Conservation (phyloP, 2,113 vertebrate genomes). For the Hipposideros armiger region DNA sequence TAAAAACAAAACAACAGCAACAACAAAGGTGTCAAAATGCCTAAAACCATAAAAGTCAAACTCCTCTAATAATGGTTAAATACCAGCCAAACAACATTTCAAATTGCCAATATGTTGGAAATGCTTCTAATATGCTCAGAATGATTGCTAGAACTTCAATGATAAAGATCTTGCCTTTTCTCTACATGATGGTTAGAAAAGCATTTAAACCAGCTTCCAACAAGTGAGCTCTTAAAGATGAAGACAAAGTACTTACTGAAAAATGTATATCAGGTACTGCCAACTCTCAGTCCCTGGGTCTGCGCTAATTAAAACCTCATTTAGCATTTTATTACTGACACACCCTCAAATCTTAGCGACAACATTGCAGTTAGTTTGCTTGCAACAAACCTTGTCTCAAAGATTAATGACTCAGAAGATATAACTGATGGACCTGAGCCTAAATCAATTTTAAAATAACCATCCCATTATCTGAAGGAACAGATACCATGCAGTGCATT, state of each 20-base stretch:
- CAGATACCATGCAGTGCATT: not conserved
- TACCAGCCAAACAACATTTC: not conserved
- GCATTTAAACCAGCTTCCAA: constrained; percentile 1
- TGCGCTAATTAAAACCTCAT: constrained; percentile 52
- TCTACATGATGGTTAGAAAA: constrained; percentile 11
- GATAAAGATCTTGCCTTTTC: not conserved
- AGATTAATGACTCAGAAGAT: constrained; percentile 69
- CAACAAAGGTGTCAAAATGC: not conserved
- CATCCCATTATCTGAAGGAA: constrained; percentile 62
- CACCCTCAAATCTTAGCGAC: constrained; percentile 23
- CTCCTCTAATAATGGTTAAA: not conserved
- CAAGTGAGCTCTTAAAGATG: constrained; percentile 49
- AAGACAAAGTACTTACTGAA: constrained; percentile 22
- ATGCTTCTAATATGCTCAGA: not conserved
- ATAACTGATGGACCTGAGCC: not conserved
- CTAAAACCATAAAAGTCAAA: not conserved
- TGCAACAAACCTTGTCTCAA: constrained; percentile 44
- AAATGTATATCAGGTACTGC: not conserved
- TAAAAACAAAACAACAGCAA: not conserved
- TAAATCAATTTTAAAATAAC: constrained; percentile 62
- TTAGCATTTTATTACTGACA: constrained; percentile 62
- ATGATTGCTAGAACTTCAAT: not conserved
- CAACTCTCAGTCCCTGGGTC: constrained; percentile 2
- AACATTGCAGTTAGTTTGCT: constrained; percentile 37
- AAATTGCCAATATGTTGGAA: not conserved